A percentile compares a stretch with the other conserved stretches of the same genome.
Evolutionary conservation across 1,140 invertebrate genomes (phyloP).

Genomic region (Drosophila saltans): DNA sequence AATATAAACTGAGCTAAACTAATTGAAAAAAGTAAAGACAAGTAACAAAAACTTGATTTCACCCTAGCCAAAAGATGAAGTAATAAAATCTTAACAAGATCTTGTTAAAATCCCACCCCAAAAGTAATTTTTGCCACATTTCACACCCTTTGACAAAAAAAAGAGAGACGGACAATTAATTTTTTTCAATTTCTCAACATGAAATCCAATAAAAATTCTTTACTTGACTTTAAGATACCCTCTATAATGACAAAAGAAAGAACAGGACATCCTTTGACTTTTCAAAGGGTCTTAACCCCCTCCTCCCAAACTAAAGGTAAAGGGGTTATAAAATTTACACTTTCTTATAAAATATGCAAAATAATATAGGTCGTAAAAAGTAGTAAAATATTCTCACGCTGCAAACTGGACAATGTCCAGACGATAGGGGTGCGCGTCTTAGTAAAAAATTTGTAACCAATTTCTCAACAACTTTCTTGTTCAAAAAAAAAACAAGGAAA

Average conservation of each 20-base stretch:
- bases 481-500: not conserved
- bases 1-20: slow-evolving; percentile 45
- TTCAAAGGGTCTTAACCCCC: slow-evolving; percentile 18
- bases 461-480: slow-evolving; percentile 36
- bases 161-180: not conserved
- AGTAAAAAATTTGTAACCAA: slow-evolving; percentile 31
- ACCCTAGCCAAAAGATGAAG: slow-evolving; percentile 16
- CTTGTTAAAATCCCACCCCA: slow-evolving; percentile 5
- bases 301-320: slow-evolving; percentile 6
- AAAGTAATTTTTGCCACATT: not conserved
- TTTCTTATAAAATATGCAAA: slow-evolving; percentile 48
- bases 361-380: slow-evolving; percentile 55
- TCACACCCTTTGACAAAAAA: slow-evolving; percentile 5
- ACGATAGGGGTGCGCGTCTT: slow-evolving; percentile 7
- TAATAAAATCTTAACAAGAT: slow-evolving; percentile 26
- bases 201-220: not conserved
- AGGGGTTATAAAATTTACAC: slow-evolving; percentile 42
- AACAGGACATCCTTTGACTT: too few species aligned
- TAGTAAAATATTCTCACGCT: slow-evolving; percentile 63
- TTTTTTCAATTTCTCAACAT: slow-evolving; percentile 4
- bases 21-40: slow-evolving; percentile 21
- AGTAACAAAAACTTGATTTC: slow-evolving; percentile 15
- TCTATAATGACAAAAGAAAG: too few species aligned
- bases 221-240: not conserved
- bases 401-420: slow-evolving; percentile 68